A percentile compares a stretch with the other conserved stretches of the same genome.
These are phyloP conservation scores for Lepetodrilus schrolli DNA, from an alignment of 2,888 invertebrate genomes.

Conservation along the genomic window DNA sequence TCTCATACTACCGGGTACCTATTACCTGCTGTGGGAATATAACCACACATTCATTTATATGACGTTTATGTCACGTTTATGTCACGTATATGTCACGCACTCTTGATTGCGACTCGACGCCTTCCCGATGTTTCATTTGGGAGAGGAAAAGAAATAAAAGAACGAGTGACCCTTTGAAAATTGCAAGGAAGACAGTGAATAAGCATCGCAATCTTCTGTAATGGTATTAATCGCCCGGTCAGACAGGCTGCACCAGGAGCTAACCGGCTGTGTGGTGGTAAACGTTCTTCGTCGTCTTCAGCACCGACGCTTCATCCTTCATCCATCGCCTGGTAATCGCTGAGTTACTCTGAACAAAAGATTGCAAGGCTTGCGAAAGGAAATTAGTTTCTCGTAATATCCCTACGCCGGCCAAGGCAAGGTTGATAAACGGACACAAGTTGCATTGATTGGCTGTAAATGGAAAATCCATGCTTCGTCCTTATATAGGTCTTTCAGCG, in stretches of 20 bases:
- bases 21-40: too few relatives aligned
- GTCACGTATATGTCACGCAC: too few relatives aligned
- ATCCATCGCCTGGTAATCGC: neutral
- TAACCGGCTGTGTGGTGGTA: neutral
- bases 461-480: constrained; percentile 21
- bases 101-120: too few relatives aligned
- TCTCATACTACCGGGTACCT: too few relatives aligned
- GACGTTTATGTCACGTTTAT: too few relatives aligned
- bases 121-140: too few relatives aligned
- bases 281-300: neutral
- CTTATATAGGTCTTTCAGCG: constrained; percentile 8
- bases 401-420: neutral
- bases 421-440: constrained; percentile 27
- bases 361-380: constrained; percentile 4
- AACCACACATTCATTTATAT: too few relatives aligned
- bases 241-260: neutral
- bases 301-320: neutral
- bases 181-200: neutral
- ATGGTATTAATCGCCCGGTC: neutral
- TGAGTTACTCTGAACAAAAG: neutral
- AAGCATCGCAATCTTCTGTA: neutral
- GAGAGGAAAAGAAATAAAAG: too few relatives aligned
- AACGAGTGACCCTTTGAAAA: too few relatives aligned
- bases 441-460: constrained; percentile 21
- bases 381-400: constrained; percentile 15